phyloP scores from a whole-genome alignment of 2,888 invertebrate species.

The Dinocampus coccinellae region DNA sequence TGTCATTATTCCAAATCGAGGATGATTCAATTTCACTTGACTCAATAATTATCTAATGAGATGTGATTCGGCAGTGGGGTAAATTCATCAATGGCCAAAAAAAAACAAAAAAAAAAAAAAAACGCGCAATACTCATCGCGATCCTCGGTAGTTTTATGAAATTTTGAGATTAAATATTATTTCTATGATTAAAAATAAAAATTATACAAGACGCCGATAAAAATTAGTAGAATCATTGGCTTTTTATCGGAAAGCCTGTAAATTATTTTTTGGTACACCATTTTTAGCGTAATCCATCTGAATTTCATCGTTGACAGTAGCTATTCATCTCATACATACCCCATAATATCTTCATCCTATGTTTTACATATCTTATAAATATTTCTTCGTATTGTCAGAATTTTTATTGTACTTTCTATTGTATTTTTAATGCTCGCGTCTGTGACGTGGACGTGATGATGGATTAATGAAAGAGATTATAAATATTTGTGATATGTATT shows the following conservation, averaged over 20 bases:
- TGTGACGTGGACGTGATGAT: slow-evolving; percentile 1
- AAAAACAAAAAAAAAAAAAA: no score
- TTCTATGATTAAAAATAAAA: background rate
- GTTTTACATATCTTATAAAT: background rate
- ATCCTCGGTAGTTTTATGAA: slow-evolving; percentile 16
- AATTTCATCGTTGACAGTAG: background rate
- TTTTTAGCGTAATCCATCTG: background rate
- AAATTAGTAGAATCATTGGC: background rate
- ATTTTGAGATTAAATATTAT: background rate
- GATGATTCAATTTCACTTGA: background rate
- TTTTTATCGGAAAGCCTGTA: background rate
- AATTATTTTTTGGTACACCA: background rate
- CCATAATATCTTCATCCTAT: background rate
- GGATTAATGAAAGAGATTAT: background rate
- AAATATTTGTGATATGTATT: slow-evolving; percentile 34
- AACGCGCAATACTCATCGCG: slow-evolving; percentile 27
- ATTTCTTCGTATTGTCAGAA: background rate
- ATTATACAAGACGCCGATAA: background rate
- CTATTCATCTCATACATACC: background rate
- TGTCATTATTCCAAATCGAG: slow-evolving; percentile 42
- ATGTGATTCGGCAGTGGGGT: slow-evolving; percentile 13
- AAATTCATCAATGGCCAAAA: slow-evolving; percentile 31
- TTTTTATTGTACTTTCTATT: slow-evolving; percentile 9
- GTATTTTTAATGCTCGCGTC: slow-evolving; percentile 25
- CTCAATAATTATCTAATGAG: slow-evolving; percentile 7